Conservation (phyloP, 1,140 invertebrate species). For the Zophobas morio region DNA sequence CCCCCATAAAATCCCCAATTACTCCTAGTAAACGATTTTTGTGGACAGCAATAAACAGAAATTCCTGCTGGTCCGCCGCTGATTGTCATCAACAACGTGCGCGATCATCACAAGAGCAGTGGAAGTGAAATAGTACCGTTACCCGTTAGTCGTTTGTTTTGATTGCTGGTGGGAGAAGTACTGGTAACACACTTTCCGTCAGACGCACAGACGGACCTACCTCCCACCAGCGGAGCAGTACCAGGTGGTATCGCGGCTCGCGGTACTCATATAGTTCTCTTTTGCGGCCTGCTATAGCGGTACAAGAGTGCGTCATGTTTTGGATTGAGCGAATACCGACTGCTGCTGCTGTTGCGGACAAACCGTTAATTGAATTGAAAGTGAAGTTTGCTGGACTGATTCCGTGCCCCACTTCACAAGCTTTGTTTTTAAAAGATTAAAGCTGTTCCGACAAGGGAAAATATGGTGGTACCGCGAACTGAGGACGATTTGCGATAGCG, state of each 20-base stretch:
- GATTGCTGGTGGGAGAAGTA: conserved; percentile 33
- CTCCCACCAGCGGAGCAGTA: conserved; percentile 19
- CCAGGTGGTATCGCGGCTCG: conserved; percentile 31
- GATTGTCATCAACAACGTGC: conserved; percentile 22
- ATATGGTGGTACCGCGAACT: neutral
- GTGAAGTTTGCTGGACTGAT: conserved; percentile 52
- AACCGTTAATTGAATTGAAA: conserved; percentile 55
- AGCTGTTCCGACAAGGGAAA: conserved; percentile 4
- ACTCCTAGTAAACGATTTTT: neutral
- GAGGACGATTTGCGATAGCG: neutral
- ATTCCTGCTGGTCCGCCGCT: conserved; percentile 25
- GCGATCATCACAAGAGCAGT: conserved; percentile 33
- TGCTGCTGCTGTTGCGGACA: conserved; percentile 32
- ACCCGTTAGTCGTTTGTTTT: conserved; percentile 44
- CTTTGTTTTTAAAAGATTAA: conserved; percentile 44
- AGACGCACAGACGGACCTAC: conserved; percentile 37
- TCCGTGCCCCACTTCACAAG: conserved; percentile 47
- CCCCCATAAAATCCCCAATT: conserved; percentile 11
- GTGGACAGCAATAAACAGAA: conserved; percentile 12
- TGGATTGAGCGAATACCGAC: conserved; percentile 35
- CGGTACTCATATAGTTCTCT: conserved; percentile 42
- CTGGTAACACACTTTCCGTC: conserved; percentile 42
- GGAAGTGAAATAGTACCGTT: conserved; percentile 46
- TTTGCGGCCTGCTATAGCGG: conserved; percentile 49
- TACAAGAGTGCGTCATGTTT: conserved; percentile 54